Conservation (phyloP, 2,888 invertebrate genomes). For the Bugula neritina region DNA sequence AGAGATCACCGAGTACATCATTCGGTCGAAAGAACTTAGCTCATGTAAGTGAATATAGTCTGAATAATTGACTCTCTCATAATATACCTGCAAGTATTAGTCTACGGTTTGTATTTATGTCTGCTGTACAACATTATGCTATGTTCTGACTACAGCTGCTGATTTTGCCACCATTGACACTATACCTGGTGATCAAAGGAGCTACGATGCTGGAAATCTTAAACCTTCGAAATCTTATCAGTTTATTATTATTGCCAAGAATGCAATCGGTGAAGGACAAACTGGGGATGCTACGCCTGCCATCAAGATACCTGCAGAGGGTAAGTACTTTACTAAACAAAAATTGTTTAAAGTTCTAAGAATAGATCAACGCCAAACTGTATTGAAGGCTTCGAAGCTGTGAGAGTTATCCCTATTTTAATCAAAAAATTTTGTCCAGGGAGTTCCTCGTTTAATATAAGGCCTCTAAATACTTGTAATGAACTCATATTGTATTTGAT, state of each 20-base stretch:
- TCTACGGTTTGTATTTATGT: too few relatives aligned
- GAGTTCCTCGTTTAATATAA: too few relatives aligned
- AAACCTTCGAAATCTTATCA: slow-evolving; percentile 90
- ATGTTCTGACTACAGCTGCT: not conserved
- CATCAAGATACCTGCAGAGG: slow-evolving; percentile 86
- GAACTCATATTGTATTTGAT: too few relatives aligned
- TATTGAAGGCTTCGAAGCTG: too few relatives aligned
- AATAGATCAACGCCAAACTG: too few relatives aligned
- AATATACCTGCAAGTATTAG: too few relatives aligned
- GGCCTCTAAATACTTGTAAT: too few relatives aligned
- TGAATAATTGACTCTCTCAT: too few relatives aligned
- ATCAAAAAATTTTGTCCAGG: too few relatives aligned
- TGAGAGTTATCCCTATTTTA: too few relatives aligned
- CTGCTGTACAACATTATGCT: not conserved
- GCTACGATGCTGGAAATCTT: slow-evolving; percentile 58
- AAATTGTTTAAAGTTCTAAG: not conserved
- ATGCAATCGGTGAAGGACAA: slow-evolving; percentile 89
- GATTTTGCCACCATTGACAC: not conserved
- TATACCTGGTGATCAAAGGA: not conserved
- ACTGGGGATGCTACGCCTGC: slow-evolving; percentile 75
- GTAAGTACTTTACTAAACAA: slow-evolving; percentile 56
- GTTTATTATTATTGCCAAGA: slow-evolving; percentile 92
- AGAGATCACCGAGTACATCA: slow-evolving; percentile 82
- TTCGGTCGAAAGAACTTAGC: slow-evolving; percentile 72
- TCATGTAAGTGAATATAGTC: too few relatives aligned